Percentiles rank a stretch among this genome's conserved stretches.
Evolutionary conservation across 1,140 invertebrate genomes (phyloP).

Genomic region (Brachionus plicatilis): DNA sequence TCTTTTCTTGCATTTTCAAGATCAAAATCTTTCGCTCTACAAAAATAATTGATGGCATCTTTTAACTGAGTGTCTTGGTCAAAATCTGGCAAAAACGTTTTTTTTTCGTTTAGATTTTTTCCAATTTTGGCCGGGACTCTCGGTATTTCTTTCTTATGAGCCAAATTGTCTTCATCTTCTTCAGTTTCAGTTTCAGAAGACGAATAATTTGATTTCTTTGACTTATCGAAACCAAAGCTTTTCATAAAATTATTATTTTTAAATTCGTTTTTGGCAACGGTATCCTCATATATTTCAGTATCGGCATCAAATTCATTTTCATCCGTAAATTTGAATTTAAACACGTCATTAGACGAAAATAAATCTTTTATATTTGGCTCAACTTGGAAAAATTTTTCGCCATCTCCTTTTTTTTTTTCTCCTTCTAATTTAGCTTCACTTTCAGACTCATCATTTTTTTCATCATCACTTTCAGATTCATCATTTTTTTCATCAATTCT

Average conservation of each 20-base stretch:
- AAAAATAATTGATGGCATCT: constrained; percentile 14
- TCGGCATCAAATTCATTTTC: not conserved
- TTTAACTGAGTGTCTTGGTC: not conserved
- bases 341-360: constrained; percentile 25
- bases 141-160: not conserved
- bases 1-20: constrained; percentile 23
- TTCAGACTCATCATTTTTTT: not conserved
- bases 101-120: not conserved
- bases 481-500: not conserved
- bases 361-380: constrained; percentile 37
- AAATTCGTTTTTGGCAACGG: not conserved
- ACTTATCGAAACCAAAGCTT: not conserved
- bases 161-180: not conserved
- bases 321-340: constrained; percentile 37
- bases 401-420: not conserved
- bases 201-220: not conserved
- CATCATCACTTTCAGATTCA: not conserved
- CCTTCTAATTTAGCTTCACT: not conserved
- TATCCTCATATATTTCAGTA: not conserved
- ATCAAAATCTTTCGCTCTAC: constrained; percentile 31
- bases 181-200: not conserved
- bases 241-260: not conserved
- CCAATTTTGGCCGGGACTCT: not conserved
- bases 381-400: constrained; percentile 2
- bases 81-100: constrained; percentile 17